A percentile compares a stretch with the other conserved stretches of the same genome.
phyloP scores from a whole-genome alignment of 2,797 vertebrate genomes.

The Crax fasciolata region DNA sequence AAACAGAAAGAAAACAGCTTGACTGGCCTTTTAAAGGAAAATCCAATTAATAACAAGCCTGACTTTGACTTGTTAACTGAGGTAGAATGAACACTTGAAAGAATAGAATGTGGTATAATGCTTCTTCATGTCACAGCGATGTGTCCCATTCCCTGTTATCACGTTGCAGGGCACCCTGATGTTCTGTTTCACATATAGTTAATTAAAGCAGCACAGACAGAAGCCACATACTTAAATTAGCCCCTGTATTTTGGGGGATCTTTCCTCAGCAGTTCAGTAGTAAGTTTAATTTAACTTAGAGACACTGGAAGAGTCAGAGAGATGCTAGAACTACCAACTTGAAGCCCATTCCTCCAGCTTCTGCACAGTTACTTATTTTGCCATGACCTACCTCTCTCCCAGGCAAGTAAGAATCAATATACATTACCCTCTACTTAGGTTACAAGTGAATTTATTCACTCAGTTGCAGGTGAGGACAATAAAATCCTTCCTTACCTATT shows the following conservation, averaged over 20 bases:
- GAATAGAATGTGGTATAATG: not conserved
- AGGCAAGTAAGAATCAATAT: not conserved
- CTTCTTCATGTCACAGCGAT: not conserved
- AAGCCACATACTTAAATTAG: not conserved
- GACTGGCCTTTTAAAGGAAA: not conserved
- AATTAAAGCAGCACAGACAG: slow-evolving; percentile 18
- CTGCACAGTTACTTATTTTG: not conserved
- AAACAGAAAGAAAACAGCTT: not conserved
- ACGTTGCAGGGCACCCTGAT: not conserved
- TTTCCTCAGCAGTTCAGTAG: slow-evolving; percentile 11
- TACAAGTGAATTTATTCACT: not conserved
- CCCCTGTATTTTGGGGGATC: not conserved
- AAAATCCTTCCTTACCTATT: not conserved
- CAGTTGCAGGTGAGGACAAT: not conserved
- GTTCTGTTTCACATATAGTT: not conserved
- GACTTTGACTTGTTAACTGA: not conserved
- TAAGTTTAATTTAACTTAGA: slow-evolving; percentile 13
- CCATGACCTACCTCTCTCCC: not conserved
- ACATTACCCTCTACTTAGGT: not conserved
- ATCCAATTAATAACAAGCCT: not conserved
- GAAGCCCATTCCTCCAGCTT: not conserved
- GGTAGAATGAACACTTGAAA: not conserved
- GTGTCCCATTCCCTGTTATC: not conserved
- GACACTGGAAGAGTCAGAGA: not conserved
- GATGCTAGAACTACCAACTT: not conserved